Conservation (phyloP, 1,140 invertebrate species). For the Holotrichia oblita region DNA sequence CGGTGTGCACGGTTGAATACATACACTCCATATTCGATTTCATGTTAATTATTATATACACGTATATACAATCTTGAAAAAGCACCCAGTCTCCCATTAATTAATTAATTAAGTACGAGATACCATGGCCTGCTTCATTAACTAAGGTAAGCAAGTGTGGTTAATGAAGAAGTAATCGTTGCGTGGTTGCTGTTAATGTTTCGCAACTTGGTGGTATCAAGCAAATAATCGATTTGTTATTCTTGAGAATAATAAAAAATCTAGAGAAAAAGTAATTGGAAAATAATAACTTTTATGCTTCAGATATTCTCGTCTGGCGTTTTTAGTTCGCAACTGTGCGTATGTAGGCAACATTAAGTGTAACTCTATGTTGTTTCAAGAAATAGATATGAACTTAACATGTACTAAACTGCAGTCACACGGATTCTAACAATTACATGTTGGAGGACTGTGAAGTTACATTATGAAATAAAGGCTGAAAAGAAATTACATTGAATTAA, state of each 20-base stretch:
- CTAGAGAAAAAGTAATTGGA: neutral
- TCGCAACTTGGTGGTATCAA: neutral
- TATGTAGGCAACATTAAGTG: too few species aligned
- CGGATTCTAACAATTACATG: too few species aligned
- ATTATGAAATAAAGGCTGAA: too few species aligned
- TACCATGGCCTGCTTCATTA: neutral
- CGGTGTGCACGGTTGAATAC: neutral
- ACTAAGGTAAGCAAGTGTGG: neutral
- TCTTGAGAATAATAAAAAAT: neutral
- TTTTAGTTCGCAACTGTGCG: too few species aligned
- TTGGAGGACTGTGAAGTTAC: too few species aligned
- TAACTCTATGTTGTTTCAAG: too few species aligned
- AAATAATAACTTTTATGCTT: neutral
- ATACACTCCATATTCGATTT: neutral
- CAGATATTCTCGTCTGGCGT: too few species aligned
- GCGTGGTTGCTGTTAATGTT: neutral
- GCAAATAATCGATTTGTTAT: neutral
- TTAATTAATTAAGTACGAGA: neutral
- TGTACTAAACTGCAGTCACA: too few species aligned
- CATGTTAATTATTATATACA: constrained; percentile 10
- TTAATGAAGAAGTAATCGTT: neutral
- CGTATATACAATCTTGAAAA: neutral
- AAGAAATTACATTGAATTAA: too few species aligned
- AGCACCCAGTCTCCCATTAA: neutral
- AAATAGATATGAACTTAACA: too few species aligned